These are phyloP conservation scores for Hippasteria phrygiana DNA, from an alignment of 53 echinoderm and acorn worm species.

Conservation along the genomic window DNA sequence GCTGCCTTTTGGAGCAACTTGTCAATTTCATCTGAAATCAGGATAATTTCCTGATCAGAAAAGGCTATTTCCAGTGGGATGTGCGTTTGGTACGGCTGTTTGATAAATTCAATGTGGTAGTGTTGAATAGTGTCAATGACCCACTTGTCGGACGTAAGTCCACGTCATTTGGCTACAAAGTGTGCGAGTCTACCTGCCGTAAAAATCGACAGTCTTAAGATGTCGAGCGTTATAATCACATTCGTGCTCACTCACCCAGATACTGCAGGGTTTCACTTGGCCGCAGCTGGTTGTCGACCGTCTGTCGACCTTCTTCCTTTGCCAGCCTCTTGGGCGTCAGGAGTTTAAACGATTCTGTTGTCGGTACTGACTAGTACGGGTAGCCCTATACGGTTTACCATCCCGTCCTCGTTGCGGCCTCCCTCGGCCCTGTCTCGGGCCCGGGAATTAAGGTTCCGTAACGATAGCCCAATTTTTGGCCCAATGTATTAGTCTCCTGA, in stretches of 20 bases:
- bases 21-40: too few species aligned
- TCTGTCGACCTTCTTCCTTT: not conserved
- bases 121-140: too few species aligned
- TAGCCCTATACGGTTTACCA: not conserved
- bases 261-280: not conserved
- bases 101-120: too few species aligned
- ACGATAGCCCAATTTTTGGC: not conserved
- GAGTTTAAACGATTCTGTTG: not conserved
- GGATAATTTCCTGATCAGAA: too few species aligned
- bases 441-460: not conserved
- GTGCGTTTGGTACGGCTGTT: too few species aligned
- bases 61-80: too few species aligned
- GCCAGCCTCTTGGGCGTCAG: not conserved
- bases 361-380: not conserved
- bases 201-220: not conserved
- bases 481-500: not conserved
- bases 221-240: not conserved
- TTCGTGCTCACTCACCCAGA: constrained; percentile 8
- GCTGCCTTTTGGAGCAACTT: too few species aligned
- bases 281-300: not conserved
- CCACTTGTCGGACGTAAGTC: too few species aligned
- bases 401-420: too few species aligned
- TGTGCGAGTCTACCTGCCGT: constrained; percentile 1
- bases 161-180: not conserved
- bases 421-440: not conserved